Conservation (phyloP, 2,888 invertebrate genomes). For the Apotomis turbidana region DNA sequence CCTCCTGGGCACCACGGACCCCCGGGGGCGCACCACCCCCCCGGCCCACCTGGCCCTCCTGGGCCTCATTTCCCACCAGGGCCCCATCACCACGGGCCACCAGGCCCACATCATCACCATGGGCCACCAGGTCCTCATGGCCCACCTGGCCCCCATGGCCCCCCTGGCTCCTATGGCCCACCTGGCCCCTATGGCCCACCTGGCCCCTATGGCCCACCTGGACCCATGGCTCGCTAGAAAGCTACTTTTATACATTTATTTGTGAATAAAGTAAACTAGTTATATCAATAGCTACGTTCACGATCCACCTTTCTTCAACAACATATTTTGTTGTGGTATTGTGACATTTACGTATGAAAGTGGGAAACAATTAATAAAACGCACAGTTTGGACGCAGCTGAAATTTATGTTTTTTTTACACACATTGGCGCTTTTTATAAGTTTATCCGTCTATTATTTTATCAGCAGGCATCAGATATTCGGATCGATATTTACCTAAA, state of each 20-base stretch:
- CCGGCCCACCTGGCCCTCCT: constrained; percentile 41
- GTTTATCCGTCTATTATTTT: too few relatives aligned
- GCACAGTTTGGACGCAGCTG: too few relatives aligned
- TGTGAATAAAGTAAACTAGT: too few relatives aligned
- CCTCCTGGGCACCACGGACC: constrained; percentile 35
- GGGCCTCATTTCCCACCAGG: constrained; percentile 29
- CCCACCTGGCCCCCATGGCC: constrained; percentile 26
- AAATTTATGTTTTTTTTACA: too few relatives aligned
- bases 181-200: constrained; percentile 4
- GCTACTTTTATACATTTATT: neutral
- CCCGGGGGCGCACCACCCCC: constrained; percentile 37
- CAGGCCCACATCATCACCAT: constrained; percentile 35
- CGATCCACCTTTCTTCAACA: too few relatives aligned
- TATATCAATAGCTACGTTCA: too few relatives aligned
- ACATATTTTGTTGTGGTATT: too few relatives aligned
- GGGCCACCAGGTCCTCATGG: constrained; percentile 23
- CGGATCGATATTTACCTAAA: too few relatives aligned
- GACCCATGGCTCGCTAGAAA: neutral
- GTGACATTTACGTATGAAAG: too few relatives aligned
- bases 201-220: constrained; percentile 9
- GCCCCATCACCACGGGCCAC: constrained; percentile 32
- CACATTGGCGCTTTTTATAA: too few relatives aligned
- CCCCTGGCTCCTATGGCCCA: constrained; percentile 11
- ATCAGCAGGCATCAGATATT: too few relatives aligned
- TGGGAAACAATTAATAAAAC: too few relatives aligned